Evolutionary conservation across 2,888 invertebrate genomes (phyloP).

Genomic region (Lasioglossum pauxillum): DNA sequence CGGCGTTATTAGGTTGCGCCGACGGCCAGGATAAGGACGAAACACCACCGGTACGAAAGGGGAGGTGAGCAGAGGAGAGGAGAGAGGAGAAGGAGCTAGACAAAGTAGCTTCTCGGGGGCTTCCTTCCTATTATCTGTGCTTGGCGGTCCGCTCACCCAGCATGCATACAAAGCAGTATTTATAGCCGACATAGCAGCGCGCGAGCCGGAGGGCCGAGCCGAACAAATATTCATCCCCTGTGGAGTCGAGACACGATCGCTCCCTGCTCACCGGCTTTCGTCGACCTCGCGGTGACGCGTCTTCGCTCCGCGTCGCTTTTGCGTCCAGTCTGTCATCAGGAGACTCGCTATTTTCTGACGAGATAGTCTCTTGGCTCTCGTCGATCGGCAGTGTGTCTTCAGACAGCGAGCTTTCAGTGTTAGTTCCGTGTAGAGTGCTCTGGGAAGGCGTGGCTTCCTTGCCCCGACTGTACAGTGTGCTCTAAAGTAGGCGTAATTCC

Average conservation of each 20-base stretch:
- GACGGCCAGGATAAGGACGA: constrained; percentile 3
- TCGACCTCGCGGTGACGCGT: neutral
- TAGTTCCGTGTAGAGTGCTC: neutral
- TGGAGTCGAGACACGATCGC: constrained; percentile 68
- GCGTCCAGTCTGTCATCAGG: neutral
- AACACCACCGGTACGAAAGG: neutral
- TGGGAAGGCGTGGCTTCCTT: neutral
- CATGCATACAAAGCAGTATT: constrained; percentile 80
- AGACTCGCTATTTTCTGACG: neutral
- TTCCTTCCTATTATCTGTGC: constrained; percentile 77
- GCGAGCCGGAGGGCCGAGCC: constrained; percentile 52
- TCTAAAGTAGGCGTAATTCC: neutral
- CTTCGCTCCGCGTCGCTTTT: neutral
- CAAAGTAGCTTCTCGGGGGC: constrained; percentile 75
- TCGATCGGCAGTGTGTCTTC: neutral
- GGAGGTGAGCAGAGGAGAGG: neutral
- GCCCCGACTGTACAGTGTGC: neutral
- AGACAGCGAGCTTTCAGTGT: neutral
- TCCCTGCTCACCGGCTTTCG: constrained; percentile 37
- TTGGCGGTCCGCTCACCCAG: constrained; percentile 73
- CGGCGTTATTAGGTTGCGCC: constrained; percentile 57
- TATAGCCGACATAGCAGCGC: constrained; percentile 67
- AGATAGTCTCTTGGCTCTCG: neutral
- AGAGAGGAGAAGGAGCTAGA: constrained; percentile 50
- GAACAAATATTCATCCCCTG: constrained; percentile 71